These are phyloP conservation scores for Hemichromis elongatus DNA, from an alignment of 2,113 vertebrate species.

Conservation along the genomic window DNA sequence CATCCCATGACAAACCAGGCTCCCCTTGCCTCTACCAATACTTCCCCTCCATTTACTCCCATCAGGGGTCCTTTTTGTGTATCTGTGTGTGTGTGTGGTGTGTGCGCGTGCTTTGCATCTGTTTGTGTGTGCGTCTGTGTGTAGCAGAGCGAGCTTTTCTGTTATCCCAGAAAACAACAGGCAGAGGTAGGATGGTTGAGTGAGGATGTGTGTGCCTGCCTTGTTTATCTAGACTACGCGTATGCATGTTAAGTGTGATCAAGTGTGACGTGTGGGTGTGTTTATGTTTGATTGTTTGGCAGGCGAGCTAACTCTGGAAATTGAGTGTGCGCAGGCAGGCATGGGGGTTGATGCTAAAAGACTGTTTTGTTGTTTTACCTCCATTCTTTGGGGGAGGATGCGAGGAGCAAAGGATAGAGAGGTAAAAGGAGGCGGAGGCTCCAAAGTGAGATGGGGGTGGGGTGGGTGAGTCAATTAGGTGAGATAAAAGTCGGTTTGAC, in stretches of 20 bases:
- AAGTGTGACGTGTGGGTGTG: conserved; percentile 59
- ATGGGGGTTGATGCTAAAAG: conserved; percentile 40
- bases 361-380: conserved; percentile 50
- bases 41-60: conserved; percentile 70
- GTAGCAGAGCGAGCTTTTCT: conserved; percentile 50
- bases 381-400: conserved; percentile 33
- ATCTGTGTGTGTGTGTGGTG: conserved; percentile 14
- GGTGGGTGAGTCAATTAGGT: conserved; percentile 88
- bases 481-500: conserved; percentile 97
- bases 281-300: conserved; percentile 55
- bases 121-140: conserved; percentile 32
- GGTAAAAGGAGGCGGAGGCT: conserved; percentile 28
- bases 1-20: conserved; percentile 63
- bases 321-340: conserved; percentile 3
- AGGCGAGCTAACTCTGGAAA: conserved; percentile 22
- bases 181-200: conserved; percentile 22
- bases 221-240: conserved; percentile 49
- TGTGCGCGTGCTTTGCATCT: conserved; percentile 37
- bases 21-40: conserved; percentile 53
- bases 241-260: conserved; percentile 54
- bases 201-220: conserved; percentile 24
- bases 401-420: conserved; percentile 28
- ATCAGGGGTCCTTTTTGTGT: conserved; percentile 55
- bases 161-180: conserved; percentile 52
- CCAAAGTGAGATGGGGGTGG: conserved; percentile 18